Base-by-base conservation (phyloP, 2,888 invertebrate genomes). In the Microdon myrmicae region DNA sequence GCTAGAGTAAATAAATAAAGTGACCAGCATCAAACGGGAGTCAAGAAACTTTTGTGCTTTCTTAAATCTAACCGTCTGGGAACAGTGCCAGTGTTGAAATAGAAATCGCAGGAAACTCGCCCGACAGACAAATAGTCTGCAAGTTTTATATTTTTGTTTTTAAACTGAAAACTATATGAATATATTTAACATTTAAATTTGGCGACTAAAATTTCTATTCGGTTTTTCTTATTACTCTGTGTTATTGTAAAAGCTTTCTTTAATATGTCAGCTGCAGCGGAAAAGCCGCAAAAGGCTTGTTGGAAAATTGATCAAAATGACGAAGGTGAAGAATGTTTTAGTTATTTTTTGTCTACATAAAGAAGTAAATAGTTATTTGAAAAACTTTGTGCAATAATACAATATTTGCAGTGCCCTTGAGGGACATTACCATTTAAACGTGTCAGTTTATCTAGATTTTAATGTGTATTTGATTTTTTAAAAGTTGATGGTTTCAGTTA, bases 231-330 rank as follows among this genome's bases (percentile, higher is more conserved):
- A 4, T 4, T 20, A 22, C 3, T n/a, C 5, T 14, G 12, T 3
- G 9, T n/a, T n/a, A n/a, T n/a, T n/a, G n/a, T 6, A 12, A 17
- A 12, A 9, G 1, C 32, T 28, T 44, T 28, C 20, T 12, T 1
- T 4, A 41, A 39, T 26, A 48, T 49, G 48, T 48, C 55, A 6
- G 28, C 39, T 12, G 28, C 10, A 6, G 8, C 31, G 8, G 38
- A 19, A 20, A 43, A 49, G 10, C 3, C 19, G 26, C 75, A 75
- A 53, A 75, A 72, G 47, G 76, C 75, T 34, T 76, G 76, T 67
- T 76, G 76, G 76, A 76, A 75, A 44, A 72, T 76, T 29, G 73
- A 74, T 53, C 72, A 74, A 43, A 71, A 75, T 60, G 75, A 76
- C 58, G 74, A 76, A 67, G 76, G 76, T 75, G 66, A 4, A n/a